Conservation (phyloP, 2,888 invertebrate species). For the Leptogaster cylindrica region DNA sequence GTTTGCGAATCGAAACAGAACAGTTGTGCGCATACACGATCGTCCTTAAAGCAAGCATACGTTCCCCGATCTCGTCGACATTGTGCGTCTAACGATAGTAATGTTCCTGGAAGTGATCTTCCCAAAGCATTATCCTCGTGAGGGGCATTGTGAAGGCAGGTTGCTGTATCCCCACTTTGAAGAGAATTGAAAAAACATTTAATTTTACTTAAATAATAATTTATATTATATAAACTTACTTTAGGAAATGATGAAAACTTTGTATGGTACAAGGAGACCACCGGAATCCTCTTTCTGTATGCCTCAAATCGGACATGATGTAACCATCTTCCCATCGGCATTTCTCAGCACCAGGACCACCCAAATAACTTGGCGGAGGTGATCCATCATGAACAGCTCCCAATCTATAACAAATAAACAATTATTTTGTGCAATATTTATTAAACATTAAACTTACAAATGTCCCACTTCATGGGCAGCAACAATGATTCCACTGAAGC, state of each 20-base stretch:
- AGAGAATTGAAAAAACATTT: background rate
- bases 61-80: conserved; percentile 92
- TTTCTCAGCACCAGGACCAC: conserved; percentile 92
- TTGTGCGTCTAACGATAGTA: conserved; percentile 89
- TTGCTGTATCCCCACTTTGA: conserved; percentile 88
- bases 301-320: conserved; percentile 93
- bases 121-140: conserved; percentile 92
- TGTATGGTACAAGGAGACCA: conserved; percentile 94
- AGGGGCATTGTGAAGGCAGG: conserved; percentile 90
- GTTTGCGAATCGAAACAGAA: conserved; percentile 95
- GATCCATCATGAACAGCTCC: conserved; percentile 97
- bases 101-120: conserved; percentile 85
- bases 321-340: conserved; percentile 96
- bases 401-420: conserved; percentile 66
- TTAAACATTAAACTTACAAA: conserved; percentile 73
- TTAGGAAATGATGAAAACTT: conserved; percentile 93
- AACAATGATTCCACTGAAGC: conserved; percentile 95
- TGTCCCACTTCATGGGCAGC: conserved; percentile 97
- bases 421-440: conserved; percentile 15
- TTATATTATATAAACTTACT: conserved; percentile 68
- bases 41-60: conserved; percentile 85
- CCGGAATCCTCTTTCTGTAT: conserved; percentile 92
- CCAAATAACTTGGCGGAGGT: conserved; percentile 91
- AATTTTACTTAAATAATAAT: background rate
- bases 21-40: conserved; percentile 91